Evolutionary conservation across 2,113 vertebrate species (phyloP).

Genomic region (Hippocampus mohnikei): DNA sequence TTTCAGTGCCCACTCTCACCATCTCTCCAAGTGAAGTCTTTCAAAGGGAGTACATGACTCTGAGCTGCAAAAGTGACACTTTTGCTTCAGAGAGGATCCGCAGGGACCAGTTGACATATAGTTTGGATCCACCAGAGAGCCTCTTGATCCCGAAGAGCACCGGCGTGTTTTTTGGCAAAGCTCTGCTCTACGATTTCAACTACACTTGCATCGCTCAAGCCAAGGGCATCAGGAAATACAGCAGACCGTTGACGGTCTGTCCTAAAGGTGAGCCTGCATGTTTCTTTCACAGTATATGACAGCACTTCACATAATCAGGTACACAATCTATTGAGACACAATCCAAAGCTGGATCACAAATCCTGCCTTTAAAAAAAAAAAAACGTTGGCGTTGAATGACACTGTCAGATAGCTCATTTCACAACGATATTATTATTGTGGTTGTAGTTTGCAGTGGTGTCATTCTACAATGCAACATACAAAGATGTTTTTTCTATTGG

Average conservation of each 20-base stretch:
- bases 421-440: too few relatives aligned
- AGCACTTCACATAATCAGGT: neutral
- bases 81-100: slow-evolving; percentile 39
- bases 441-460: too few relatives aligned
- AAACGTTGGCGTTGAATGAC: too few relatives aligned
- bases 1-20: slow-evolving; percentile 64
- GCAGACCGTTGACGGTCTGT: slow-evolving; percentile 29
- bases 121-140: slow-evolving; percentile 28
- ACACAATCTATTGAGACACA: neutral
- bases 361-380: neutral
- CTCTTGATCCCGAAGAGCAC: accelerated
- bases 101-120: slow-evolving; percentile 48
- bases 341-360: neutral
- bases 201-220: slow-evolving; percentile 64
- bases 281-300: neutral
- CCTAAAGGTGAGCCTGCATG: slow-evolving; percentile 63
- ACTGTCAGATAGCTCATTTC: too few relatives aligned
- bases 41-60: slow-evolving; percentile 38
- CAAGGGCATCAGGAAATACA: slow-evolving; percentile 56
- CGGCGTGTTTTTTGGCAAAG: slow-evolving; percentile 33
- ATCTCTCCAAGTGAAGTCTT: slow-evolving; percentile 56
- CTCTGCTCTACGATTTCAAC: slow-evolving; percentile 37
- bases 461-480: too few relatives aligned
- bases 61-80: slow-evolving; percentile 56
- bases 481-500: too few relatives aligned